Conservation (phyloP, 2,888 invertebrate genomes). For the Osmoderma eremita region DNA sequence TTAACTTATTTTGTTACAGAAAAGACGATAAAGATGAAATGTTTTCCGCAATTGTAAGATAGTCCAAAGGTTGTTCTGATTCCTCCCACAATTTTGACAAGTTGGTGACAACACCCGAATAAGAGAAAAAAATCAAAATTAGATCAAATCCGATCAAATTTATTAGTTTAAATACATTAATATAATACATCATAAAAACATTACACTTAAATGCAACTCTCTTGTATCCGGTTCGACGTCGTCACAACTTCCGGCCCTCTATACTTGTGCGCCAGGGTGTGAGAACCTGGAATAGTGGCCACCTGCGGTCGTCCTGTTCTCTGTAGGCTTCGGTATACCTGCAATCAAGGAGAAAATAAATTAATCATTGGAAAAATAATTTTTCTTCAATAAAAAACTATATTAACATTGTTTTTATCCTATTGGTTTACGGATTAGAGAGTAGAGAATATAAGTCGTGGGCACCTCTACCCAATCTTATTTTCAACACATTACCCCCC, state of each 20-base stretch:
- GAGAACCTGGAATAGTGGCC: constrained; percentile 69
- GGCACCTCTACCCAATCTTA: too few relatives aligned
- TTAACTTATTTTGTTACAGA: too few relatives aligned
- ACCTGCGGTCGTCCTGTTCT: constrained; percentile 60
- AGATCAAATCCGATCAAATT: constrained; percentile 47
- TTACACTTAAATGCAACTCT: constrained; percentile 86
- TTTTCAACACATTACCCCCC: too few relatives aligned
- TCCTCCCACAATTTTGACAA: neutral
- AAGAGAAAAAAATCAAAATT: constrained; percentile 1
- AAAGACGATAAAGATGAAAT: too few relatives aligned
- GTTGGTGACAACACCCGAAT: too few relatives aligned
- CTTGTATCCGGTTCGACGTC: constrained; percentile 87
- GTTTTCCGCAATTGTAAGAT: too few relatives aligned
- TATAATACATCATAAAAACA: constrained; percentile 64
- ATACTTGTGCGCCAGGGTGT: constrained; percentile 79
- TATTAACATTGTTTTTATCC: too few relatives aligned
- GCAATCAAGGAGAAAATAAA: constrained; percentile 57
- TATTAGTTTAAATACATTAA: constrained; percentile 57
- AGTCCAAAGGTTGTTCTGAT: too few relatives aligned
- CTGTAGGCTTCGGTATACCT: constrained; percentile 82
- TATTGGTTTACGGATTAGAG: too few relatives aligned
- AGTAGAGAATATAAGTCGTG: too few relatives aligned
- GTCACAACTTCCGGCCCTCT: constrained; percentile 87
- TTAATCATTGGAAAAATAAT: neutral
- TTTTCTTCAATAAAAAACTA: too few relatives aligned